These are phyloP conservation scores for cattle (Bos taurus) DNA, from an alignment of 2,113 vertebrate species.

Conservation along the genomic window DNA sequence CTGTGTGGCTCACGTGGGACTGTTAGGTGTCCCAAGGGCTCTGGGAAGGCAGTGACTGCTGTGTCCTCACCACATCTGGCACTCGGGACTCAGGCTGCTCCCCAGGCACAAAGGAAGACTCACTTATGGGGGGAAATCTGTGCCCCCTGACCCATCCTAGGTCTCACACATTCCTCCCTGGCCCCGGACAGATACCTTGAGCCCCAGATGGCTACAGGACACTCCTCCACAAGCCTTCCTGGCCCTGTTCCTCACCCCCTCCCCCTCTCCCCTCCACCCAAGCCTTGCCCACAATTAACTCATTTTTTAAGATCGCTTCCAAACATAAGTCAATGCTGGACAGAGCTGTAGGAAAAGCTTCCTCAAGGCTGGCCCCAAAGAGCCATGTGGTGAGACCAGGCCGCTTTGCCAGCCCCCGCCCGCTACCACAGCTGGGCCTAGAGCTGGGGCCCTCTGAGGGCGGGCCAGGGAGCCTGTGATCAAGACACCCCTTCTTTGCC, in stretches of 20 bases:
- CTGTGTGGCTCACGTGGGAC: background rate
- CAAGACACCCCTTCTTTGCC: background rate
- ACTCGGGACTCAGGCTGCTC: background rate
- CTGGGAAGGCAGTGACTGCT: background rate
- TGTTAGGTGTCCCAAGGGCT: background rate
- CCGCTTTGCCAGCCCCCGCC: background rate
- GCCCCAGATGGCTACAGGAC: background rate
- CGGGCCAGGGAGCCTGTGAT: background rate
- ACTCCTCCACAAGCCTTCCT: background rate
- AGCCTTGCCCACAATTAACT: slow-evolving; percentile 73
- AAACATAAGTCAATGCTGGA: slow-evolving; percentile 70
- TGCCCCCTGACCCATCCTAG: too few species aligned
- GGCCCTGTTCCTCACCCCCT: background rate
- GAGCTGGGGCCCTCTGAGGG: background rate
- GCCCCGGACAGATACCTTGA: background rate
- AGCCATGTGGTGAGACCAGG: background rate
- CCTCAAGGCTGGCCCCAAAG: slow-evolving; percentile 50
- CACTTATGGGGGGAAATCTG: background rate
- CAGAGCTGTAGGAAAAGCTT: slow-evolving; percentile 67
- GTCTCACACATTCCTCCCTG: background rate
- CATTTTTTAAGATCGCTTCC: slow-evolving; percentile 60
- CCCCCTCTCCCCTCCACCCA: background rate
- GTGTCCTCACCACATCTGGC: background rate
- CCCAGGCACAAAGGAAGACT: background rate
- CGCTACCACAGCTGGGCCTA: background rate